Evolutionary conservation across 2,113 vertebrate genomes (phyloP).

Genomic region (Miniopterus natalensis): DNA sequence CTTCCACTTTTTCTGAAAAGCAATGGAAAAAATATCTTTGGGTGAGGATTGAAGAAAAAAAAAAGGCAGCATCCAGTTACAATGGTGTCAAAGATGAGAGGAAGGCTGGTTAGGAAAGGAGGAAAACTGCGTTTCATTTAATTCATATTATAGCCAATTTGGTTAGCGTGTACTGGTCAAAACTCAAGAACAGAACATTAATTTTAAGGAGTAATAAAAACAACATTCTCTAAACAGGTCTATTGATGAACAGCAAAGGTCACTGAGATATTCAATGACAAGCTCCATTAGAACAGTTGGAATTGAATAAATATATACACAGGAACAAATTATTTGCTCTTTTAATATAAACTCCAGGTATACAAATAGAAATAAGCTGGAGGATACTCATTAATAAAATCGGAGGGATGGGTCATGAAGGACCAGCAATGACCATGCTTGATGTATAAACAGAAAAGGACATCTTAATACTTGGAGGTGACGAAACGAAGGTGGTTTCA

Average conservation of each 20-base stretch:
- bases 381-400: background rate
- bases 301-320: background rate
- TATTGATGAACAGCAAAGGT: background rate
- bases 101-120: background rate
- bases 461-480: background rate
- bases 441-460: background rate
- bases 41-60: no score
- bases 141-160: background rate
- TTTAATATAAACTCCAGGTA: background rate
- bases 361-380: background rate
- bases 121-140: background rate
- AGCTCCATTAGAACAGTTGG: background rate
- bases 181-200: background rate
- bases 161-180: background rate
- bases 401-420: background rate
- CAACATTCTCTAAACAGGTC: background rate
- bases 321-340: background rate
- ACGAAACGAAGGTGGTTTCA: background rate
- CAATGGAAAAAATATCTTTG: no score
- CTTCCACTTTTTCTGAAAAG: no score
- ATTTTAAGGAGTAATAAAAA: slow-evolving; percentile 4
- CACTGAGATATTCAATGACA: background rate
- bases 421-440: background rate
- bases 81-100: background rate
- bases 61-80: background rate